Conservation (phyloP, 2,113 vertebrate species). For the Thamnaconus septentrionalis region DNA sequence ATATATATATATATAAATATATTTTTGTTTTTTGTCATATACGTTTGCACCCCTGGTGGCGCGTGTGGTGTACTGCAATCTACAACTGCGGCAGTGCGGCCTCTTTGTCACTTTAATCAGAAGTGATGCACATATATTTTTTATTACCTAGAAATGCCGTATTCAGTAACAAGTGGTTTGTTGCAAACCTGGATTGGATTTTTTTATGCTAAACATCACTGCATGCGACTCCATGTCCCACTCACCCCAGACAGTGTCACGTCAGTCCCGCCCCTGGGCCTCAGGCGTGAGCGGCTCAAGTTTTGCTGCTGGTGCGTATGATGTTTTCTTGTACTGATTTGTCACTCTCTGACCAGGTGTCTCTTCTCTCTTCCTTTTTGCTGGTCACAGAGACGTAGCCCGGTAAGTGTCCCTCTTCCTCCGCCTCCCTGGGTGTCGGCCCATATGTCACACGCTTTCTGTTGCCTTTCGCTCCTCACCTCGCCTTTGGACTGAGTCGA, state of each 20-base stretch:
- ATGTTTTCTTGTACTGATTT: conserved; percentile 83
- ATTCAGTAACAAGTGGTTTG: no score
- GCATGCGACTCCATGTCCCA: no score
- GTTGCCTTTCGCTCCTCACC: conserved; percentile 22
- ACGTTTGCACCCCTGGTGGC: not conserved
- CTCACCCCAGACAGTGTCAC: no score
- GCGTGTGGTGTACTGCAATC: not conserved
- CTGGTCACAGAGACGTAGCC: conserved; percentile 98
- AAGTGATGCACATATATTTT: not conserved
- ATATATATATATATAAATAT: no score
- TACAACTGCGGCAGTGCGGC: no score
- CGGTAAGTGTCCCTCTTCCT: conserved; percentile 83
- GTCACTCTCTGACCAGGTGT: conserved; percentile 96
- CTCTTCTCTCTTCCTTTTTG: conserved; percentile 99
- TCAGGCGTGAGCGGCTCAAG: conserved; percentile 1
- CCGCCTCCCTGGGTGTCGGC: conserved; percentile 25
- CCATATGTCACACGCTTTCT: conserved; percentile 1
- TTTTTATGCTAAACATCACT: not conserved
- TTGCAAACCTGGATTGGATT: no score
- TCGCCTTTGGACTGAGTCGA: not conserved
- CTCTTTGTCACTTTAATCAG: no score
- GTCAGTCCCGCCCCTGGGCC: conserved; percentile 5
- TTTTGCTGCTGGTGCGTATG: conserved; percentile 25
- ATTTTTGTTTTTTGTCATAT: not conserved
- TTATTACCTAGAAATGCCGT: not conserved